Evolutionary conservation across 2,797 vertebrate genomes (phyloP).

Genomic region (Gymnopithys bicolor): DNA sequence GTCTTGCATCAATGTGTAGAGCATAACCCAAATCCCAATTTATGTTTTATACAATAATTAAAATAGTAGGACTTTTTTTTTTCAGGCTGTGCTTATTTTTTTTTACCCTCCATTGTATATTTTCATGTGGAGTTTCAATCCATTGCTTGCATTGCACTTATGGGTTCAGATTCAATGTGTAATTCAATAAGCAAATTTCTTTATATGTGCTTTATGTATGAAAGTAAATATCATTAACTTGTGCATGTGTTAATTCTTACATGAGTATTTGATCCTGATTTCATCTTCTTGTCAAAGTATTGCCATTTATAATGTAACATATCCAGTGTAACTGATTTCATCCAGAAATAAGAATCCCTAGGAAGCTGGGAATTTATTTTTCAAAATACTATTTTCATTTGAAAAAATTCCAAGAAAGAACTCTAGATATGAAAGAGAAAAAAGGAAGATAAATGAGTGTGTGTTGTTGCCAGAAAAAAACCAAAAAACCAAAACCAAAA

Average conservation of each 20-base stretch:
- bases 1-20: slow-evolving; percentile 40
- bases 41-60: slow-evolving; percentile 58
- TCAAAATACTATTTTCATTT: background rate
- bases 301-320: background rate
- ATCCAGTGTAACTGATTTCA: background rate
- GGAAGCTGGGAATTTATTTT: background rate
- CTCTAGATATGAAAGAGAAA: background rate
- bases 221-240: background rate
- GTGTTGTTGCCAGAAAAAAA: background rate
- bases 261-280: background rate
- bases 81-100: background rate
- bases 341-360: background rate
- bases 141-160: background rate
- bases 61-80: slow-evolving; percentile 34
- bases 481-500: background rate
- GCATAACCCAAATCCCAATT: slow-evolving; percentile 61
- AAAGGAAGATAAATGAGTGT: background rate
- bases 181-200: background rate
- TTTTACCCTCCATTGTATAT: background rate
- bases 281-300: background rate
- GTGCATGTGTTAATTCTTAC: background rate
- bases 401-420: background rate
- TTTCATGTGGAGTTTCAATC: background rate
- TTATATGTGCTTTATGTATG: background rate
- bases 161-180: background rate